Base-by-base conservation (phyloP, 1,140 invertebrate genomes). In the Adoxophyes honmai region DNA sequence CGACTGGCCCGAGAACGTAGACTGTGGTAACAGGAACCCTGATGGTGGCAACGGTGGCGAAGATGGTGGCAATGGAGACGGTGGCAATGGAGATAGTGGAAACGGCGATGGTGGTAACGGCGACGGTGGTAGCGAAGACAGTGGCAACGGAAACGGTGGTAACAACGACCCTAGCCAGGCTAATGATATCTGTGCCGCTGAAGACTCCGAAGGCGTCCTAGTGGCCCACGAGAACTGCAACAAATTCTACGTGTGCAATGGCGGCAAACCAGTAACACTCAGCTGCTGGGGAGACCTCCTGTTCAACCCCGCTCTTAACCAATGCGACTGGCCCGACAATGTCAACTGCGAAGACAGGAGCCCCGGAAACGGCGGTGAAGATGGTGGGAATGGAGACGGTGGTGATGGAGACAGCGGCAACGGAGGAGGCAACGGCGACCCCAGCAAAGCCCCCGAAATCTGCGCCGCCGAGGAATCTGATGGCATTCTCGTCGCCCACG, bases 271-370 rank as follows among this genome's bases (percentile, higher is more conserved):
- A 2, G 36, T 70, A 1, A n/a, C 57, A 2, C 1, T 57, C 4
- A 11, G 5, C 10, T 76, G 73, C 15, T 18, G 39, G 0, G 57
- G 67, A 0, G 67, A 79, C 13, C 89, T 90, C 59, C 69, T 91
- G 57, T 93, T 90, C 65, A 92, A 93, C 75, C 87, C 92, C 53
- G 51, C 77, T 33, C 68, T 68, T n/a, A 78, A 91, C 80, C 72
- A 90, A 55, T 90, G 94, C 73, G 89, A 94, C 64, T 89, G 60
- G 62, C 62, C 69, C n/a, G 55, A 68, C 34, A 69, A 68, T 28
- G 69, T 75, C 4, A 52, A 64, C 0, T 75, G 72, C 44, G 70
- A 61, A 9, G 61, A 64, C 4, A 64, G 70, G 14, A 52, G 14
- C 33, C 51, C 89, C 52, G 39, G 57, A 6, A 67, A 65, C 18